phyloP scores from a whole-genome alignment of 2,113 vertebrate genomes.

The Lynx canadensis region DNA sequence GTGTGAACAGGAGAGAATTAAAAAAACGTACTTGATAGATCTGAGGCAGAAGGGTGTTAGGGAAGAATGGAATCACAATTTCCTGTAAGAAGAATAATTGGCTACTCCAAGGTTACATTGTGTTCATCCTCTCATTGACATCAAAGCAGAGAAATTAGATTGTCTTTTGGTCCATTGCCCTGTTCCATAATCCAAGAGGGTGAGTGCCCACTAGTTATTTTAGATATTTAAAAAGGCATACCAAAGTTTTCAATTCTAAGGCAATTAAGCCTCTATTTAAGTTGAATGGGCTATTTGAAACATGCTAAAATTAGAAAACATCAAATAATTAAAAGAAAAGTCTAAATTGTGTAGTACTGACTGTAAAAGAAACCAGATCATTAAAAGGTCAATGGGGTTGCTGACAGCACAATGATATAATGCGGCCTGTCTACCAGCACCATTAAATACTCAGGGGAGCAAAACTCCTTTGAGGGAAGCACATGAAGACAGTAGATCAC shows the following conservation, averaged over 20 bases:
- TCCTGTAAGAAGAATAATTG: background rate
- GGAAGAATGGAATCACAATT: background rate
- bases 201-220: background rate
- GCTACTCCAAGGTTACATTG: background rate
- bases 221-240: background rate
- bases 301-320: slow-evolving; percentile 24
- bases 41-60: background rate
- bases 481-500: slow-evolving; percentile 2
- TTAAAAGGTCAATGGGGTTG: background rate
- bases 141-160: background rate
- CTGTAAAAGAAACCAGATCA: slow-evolving; percentile 21
- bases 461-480: background rate
- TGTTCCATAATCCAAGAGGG: background rate
- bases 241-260: slow-evolving; percentile 2
- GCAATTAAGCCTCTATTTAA: background rate
- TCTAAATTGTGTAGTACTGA: background rate
- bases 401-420: slow-evolving; percentile 15
- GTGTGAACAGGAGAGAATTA: background rate
- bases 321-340: slow-evolving; percentile 37
- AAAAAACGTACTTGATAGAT: background rate
- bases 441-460: background rate
- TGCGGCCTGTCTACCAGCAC: background rate
- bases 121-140: background rate
- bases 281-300: slow-evolving; percentile 16
- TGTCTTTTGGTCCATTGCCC: background rate